Base-by-base conservation (phyloP, 2,113 vertebrate genomes). In the Regulus satrapa region DNA sequence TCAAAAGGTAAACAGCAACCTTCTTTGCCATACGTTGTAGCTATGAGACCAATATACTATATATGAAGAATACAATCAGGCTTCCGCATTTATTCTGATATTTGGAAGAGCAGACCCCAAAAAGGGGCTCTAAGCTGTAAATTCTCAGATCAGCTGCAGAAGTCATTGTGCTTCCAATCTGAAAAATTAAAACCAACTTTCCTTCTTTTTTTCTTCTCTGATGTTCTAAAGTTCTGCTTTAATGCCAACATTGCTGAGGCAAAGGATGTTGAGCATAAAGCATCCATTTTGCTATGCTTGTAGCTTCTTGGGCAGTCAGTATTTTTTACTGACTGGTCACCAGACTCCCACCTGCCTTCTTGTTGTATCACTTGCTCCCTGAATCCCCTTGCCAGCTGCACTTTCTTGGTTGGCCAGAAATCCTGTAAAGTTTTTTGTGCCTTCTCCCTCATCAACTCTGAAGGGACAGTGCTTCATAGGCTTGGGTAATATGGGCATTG, bases 301-400 rank as follows among this genome's bases (percentile, higher is more conserved):
- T 87, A 18, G 9, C 46, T 81, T 85, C 34, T 67, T 58, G 19
- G 51, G 8, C 8, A 41, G 34, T 55, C 26, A 46, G 4, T 56
- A 38, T 49, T 74, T 59, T 8, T 20, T 74, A n/a, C 3, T 61
- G 34, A 54, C 36, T 69, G 10, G 18, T 48, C 59, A 32, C 7
- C 48, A 54, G 46, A 34, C 25, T 81, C n/a, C 24, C 32, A 67
- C 15, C 5, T 64, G 8, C 6, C 16, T 32, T 38, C 66, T 63
- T 32, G 2, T 32, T 43, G 2, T 21, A 14, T 40, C 14, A 32
- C 40, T 46, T 0, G 0, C 21, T 62, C 41, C 29, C 31, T 20
- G 43, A 71, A 41, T 8, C 5, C 12, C 15, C 18, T 45, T 74
- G 15, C n/a, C 38, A 92, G 21, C 3, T 63, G 24, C 0, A 1